phyloP scores from a whole-genome alignment of 1,140 invertebrate species.

The Anthonomus grandis region DNA sequence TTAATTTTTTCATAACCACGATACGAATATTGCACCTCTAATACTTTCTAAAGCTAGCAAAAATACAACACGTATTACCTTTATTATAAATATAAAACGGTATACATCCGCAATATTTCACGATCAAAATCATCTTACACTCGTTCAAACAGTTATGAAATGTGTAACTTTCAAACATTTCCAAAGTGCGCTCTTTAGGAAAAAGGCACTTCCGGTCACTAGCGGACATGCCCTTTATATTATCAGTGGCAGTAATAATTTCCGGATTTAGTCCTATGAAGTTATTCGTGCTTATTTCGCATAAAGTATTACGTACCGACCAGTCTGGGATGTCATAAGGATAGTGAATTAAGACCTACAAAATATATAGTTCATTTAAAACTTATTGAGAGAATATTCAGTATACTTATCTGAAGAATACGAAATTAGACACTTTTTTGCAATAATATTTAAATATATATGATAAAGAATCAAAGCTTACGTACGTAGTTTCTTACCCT shows the following conservation, averaged over 20 bases:
- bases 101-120: constrained; percentile 55
- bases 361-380: not conserved
- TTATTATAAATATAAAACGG: constrained; percentile 51
- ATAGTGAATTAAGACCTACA: constrained; percentile 58
- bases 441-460: not conserved
- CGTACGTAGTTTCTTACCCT: too few relatives aligned
- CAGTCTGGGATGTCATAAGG: constrained; percentile 59
- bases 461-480: too few relatives aligned
- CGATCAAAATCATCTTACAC: constrained; percentile 51
- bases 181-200: constrained; percentile 50
- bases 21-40: too few relatives aligned
- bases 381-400: too few relatives aligned
- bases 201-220: constrained; percentile 57
- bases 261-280: constrained; percentile 48
- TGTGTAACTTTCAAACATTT: constrained; percentile 53
- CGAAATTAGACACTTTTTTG: too few relatives aligned
- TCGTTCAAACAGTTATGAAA: constrained; percentile 63
- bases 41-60: too few relatives aligned
- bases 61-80: not conserved
- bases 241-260: constrained; percentile 54
- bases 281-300: constrained; percentile 53
- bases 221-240: constrained; percentile 51
- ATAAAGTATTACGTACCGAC: constrained; percentile 54
- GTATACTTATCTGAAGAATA: too few relatives aligned
- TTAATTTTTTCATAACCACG: too few relatives aligned